Base-by-base conservation (phyloP, 2,797 vertebrate species). In the Merluccius polli region DNA sequence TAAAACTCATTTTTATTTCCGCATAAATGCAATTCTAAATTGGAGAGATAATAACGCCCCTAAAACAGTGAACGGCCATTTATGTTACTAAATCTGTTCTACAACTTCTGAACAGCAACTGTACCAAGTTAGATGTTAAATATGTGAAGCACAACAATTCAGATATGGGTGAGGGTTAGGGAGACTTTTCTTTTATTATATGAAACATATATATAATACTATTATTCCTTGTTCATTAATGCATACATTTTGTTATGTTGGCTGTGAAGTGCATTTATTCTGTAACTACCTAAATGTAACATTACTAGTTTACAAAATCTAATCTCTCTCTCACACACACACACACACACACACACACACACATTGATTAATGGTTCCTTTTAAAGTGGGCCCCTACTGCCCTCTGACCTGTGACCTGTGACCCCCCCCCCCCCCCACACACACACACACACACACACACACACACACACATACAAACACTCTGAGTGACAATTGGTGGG, bases 301-400 rank as follows among this genome's bases (percentile, higher is more conserved):
- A 9, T 24, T 12, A 27, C 27, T 65, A 65, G 59, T 65, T n/a
- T 59, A 59, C 9, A n/a, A 59, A 65, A 65, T 65, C n/a, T 0
- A 24, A 65, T 65, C n/a, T 65, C 59, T 27, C 4, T 65, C 59
- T 27, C n/a, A 24, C n/a, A 27, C 52, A 63, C n/a, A 63, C 41
- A 44, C 71, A 29, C 71, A 73, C 72, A 52, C 72, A 73, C 72
- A 73, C 71, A 30, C 71, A 72, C 4, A 81, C 80, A 80, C 81
- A 78, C 76, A 78, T 38, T 85, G 85, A 88, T 86, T 80, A 86
- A 91, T 87, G 68, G 70, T 41, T 77, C 69, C 74, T 73, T 73
- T 85, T 84, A 82, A 85, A 81, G 76, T 24, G 9, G 16, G 52
- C 73, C 72, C 67, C 67, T 32, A 24, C 31, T 75, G 48, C 16